A percentile compares a stretch with the other conserved stretches of the same genome.
These are phyloP conservation scores for Rhodinocichla rosea DNA, from an alignment of 2,113 vertebrate species.

Conservation along the genomic window DNA sequence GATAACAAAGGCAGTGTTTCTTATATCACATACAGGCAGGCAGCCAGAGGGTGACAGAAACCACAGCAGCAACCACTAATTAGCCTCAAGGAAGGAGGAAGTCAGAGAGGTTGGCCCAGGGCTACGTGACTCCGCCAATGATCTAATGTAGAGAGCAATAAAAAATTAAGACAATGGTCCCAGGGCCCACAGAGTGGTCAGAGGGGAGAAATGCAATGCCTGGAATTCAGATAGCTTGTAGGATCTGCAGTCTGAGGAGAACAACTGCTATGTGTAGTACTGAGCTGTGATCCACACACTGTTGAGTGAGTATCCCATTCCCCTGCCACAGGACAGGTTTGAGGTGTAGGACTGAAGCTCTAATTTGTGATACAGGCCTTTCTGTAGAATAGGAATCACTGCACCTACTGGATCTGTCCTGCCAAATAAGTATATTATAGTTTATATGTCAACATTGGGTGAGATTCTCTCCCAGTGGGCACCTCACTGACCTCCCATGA, in stretches of 20 bases:
- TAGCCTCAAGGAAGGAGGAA: not conserved
- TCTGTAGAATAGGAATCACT: not conserved
- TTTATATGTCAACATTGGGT: not conserved
- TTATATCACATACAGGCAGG: not conserved
- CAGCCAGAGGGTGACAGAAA: not conserved
- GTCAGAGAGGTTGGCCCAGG: not conserved
- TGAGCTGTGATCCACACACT: not conserved
- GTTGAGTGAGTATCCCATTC: not conserved
- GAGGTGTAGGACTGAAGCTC: not conserved
- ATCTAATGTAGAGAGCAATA: not conserved
- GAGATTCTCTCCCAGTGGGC: not conserved
- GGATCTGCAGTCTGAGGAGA: not conserved
- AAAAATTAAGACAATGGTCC: not conserved
- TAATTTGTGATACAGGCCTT: fast-evolving
- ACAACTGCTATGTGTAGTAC: not conserved
- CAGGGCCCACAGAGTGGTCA: not conserved
- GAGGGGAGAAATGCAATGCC: not conserved
- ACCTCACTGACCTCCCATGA: not conserved
- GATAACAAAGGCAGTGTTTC: not conserved
- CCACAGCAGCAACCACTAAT: not conserved
- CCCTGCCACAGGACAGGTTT: not conserved
- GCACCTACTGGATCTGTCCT: not conserved
- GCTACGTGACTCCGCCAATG: not conserved
- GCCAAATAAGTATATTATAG: not conserved
- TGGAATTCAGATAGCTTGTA: not conserved